Evolutionary conservation across 2,113 vertebrate species (phyloP), one percentile per base, ranked within the genome.

Genomic region (Pitta sordida): DNA sequence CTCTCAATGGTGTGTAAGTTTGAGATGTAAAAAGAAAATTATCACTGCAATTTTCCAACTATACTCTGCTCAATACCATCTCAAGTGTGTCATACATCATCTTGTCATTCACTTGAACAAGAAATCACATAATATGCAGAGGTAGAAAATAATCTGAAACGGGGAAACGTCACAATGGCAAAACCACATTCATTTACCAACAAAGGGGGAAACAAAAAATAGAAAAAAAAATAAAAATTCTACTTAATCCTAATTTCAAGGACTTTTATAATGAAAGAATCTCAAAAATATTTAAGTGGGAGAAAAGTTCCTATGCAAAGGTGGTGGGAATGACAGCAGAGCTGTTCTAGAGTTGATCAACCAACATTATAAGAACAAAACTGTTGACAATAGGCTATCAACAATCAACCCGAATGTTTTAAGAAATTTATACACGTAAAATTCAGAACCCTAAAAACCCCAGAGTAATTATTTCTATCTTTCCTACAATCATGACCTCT

Each of bases 21-120:
- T 91, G 90, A 91, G 83, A 95, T 91, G 83, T 91, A 95, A 94
- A 92, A 96, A 88, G 83, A 91, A 91, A 97, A 87, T 93, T 93
- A 97, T 95, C 92, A 86, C 88, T 88, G 86, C 90, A 84, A 88
- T 94, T 96, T 95, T 92, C 86, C 91, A 92, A 79, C 78, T 96
- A 56, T 90, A 56, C 82, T 86, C 83, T 93, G 83, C 91, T 96
- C 69, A 95, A 92, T 90, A 88, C 63, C 83, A 92, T 95, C 88
- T 86, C 80, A 94, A 95, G 86, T 77, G 87, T 88, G 79, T 88
- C 86, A 76, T 84, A 86, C 52, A 90, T 83, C 90, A 92, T 55
- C 83, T 87, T 93, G 74, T 78, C 93, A 75, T 90, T 97, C 90
- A 94, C 67, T 94, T 93, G 52, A 96, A 82, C 64, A 73, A 79